Evolutionary conservation across 2,888 invertebrate species (phyloP), one percentile per base, ranked within the genome.

Genomic region (Operophtera brumata): DNA sequence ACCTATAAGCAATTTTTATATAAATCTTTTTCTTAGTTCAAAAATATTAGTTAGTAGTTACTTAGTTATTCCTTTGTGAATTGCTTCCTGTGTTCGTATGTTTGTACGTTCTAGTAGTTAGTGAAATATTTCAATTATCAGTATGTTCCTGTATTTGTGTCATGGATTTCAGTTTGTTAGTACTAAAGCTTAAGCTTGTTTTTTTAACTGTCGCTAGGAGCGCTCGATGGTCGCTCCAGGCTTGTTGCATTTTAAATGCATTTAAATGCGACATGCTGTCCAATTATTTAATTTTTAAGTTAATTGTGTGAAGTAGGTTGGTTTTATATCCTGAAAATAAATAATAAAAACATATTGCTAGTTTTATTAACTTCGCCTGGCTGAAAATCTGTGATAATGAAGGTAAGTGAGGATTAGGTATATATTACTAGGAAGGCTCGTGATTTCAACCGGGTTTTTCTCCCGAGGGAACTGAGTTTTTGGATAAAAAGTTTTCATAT

Each of bases 221-320:
- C 57, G 51, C 46, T 58, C 54, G 60, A 58, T 59, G 47, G 49
- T 57, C 47, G 45, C 61, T 62, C 59, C 56, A 56, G 64, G 65
- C 67, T 68, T 66, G 67, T 73, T 78, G 74, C 71, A 73, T 73
- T 75, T 75, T 59, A 69, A 71, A 68, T 76, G 79, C 79, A 78
- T 80, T 78, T 80, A 77, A 67, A 67, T 72, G 68, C 70, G 68
- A 67, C 68, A 64, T 64, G 69, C 64, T 62, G 65, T 62, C 48
- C 55, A 57, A 62, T 56, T 67, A 61, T 65, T 65, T 66, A 65
- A 60, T 65, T 61, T 59, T 53, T 73, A 71, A 64, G 65, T 67
- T 58, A 64, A 66, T 58, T 69, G 74, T 77, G 75, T 58, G 59
- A 62, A 59, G 59, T 57, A 47, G 47, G 9, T 35, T 44, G 40